Percentiles rank a stretch among this genome's conserved stretches.
These are phyloP conservation scores for Pandion haliaetus DNA, from an alignment of 2,113 vertebrate species.

Conservation along the genomic window DNA sequence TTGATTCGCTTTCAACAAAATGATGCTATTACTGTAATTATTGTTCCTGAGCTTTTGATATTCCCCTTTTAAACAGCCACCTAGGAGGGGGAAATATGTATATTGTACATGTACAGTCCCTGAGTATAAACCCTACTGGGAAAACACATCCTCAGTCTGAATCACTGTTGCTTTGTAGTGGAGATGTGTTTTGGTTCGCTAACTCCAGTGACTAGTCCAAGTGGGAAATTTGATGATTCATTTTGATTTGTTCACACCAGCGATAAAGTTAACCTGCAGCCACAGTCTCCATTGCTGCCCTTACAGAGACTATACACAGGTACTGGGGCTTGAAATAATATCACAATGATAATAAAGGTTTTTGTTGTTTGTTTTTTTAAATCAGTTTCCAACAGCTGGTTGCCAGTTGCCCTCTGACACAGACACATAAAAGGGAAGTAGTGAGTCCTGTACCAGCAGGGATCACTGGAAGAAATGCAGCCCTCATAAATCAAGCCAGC, in stretches of 20 bases:
- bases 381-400: constrained; percentile 85
- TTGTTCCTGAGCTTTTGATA: not conserved
- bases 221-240: not conserved
- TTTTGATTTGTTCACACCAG: not conserved
- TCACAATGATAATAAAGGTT: not conserved
- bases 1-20: not conserved
- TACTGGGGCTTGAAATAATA: constrained; percentile 47
- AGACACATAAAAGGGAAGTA: constrained; percentile 88
- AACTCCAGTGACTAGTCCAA: not conserved
- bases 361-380: constrained; percentile 69
- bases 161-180: not conserved
- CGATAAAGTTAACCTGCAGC: constrained; percentile 22
- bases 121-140: not conserved
- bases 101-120: not conserved
- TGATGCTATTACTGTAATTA: not conserved
- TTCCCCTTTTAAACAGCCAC: not conserved
- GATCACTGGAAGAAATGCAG: constrained; percentile 80
- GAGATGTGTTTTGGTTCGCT: not conserved
- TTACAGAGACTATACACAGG: constrained; percentile 16
- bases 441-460: constrained; percentile 78
- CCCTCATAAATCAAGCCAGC: constrained; percentile 83
- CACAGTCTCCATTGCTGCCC: not conserved
- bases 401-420: constrained; percentile 83
- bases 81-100: not conserved
- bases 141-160: not conserved